Base-by-base conservation (phyloP, 2,113 vertebrate species). In the Pagrus major region DNA sequence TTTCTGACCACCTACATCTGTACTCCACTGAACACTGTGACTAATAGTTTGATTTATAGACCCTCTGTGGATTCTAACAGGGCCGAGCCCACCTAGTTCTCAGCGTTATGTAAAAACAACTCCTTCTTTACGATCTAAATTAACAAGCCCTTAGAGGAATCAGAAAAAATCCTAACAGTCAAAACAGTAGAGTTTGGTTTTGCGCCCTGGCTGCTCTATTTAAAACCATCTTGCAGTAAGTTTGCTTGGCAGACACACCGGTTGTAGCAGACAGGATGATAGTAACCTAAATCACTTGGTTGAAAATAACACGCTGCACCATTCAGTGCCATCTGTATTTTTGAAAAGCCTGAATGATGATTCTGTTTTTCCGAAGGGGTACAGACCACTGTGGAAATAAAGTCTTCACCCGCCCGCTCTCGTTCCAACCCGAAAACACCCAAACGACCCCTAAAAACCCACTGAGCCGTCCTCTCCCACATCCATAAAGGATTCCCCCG, bases 401-500 rank as follows among this genome's bases (percentile, higher is more conserved):
- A 83, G 68, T 65, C 59, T 49, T 80, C 74, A 66, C 44, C 77
- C 54, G 15, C 23, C 61, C 12, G 67, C 54, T 69, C 46, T 75
- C 7, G 2, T 78, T 84, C 55, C 69, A 56, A 59, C 44, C 29
- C 18, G 9, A 25, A 27, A 63, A 80, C 76, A 60, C 60, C 29
- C 59, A 73, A 66, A 66, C 18, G 61, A 76, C 70, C 80, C 65
- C 54, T 58, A 59, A 79, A 78, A 81, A 35, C 14, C 49, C 68
- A 44, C 16, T 20, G 80, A 86, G 75, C 54, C 27, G 9, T 67
- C 69, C 29, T 52, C 81, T 82, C 68, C 75, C 77, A 77, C 55
- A 49, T 82, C 70, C 65, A 79, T 78, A 71, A 79, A 64, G 59
- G 77, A 75, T 71, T 75, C 80, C 78, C 84, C 84, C 20, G 21